Evolutionary conservation across 2,888 invertebrate species (phyloP), one percentile per base, ranked within the genome.

Genomic region (Octodonta nipae): DNA sequence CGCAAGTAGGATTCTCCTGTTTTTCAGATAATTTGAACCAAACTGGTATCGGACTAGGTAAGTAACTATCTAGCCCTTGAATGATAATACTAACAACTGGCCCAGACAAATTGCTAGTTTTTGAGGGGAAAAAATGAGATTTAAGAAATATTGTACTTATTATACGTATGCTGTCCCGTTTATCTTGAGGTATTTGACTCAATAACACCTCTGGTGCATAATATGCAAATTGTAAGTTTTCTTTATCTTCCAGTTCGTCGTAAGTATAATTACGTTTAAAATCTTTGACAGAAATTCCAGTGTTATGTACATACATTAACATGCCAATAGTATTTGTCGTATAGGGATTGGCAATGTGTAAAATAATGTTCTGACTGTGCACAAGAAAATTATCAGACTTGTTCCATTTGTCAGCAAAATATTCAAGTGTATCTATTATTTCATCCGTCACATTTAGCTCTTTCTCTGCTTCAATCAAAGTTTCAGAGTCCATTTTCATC

Each of bases 381-480:
- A 22, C 22, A n/a, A 22, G 22, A 11, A 22, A 22, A 4, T 22
- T 22, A n/a, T 11, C 11, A n/a, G n/a, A 10, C 57, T 28, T 6
- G 16, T 7, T 13, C n/a, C 1, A 26, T n/a, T 10, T 10, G 3
- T n/a, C 22, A 11, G 22, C 2, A 11, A 22, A 4, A 4, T 22
- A 11, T 11, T 22, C 10, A 15, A 75, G 59, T 5, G 69, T 64
- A 46, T 75, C 72, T 30, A 78, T 56, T 38, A 77, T 64, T 8
- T 67, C 64, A 52, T 77, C 76, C 2, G 77, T 75, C 10, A 75
- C 70, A 55, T 78, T 77, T 33, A 78, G 61, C 6, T 42, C 25
- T 13, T 63, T 64, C 55, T 71, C 70, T 1, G 72, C 65, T 44
- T 66, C 52, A 35, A 42, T 38, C 24, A 58, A 36, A 4, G 42